Percentiles rank a stretch among this genome's conserved stretches.
Conservation (phyloP, 2,888 invertebrate species). For the Spisula subtruncata region DNA sequence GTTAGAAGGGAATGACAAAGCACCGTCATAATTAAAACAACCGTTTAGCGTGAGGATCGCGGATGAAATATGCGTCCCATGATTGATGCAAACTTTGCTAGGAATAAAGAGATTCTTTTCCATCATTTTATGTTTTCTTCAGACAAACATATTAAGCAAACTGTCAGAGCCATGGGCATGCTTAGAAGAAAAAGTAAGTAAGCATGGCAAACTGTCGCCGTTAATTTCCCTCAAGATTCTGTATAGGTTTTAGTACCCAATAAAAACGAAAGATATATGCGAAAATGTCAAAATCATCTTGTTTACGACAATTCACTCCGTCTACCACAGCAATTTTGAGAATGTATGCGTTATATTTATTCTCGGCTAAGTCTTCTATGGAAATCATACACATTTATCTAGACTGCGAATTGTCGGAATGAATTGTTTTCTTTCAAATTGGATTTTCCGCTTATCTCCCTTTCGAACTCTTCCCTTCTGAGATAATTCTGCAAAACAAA, state of each 20-base stretch:
- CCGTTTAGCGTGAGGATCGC: slow-evolving; percentile 47
- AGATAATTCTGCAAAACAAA: slow-evolving; percentile 6
- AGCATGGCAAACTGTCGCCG: slow-evolving; percentile 66
- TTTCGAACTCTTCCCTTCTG: slow-evolving; percentile 29
- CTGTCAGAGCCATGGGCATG: slow-evolving; percentile 61
- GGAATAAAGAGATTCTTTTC: slow-evolving; percentile 59
- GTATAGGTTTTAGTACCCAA: slow-evolving; percentile 71
- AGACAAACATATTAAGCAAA: slow-evolving; percentile 69
- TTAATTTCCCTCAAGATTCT: slow-evolving; percentile 73
- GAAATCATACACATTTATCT: slow-evolving; percentile 67
- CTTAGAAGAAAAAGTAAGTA: slow-evolving; percentile 69
- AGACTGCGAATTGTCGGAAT: slow-evolving; percentile 53
- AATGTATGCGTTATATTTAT: slow-evolving; percentile 68
- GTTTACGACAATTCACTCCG: slow-evolving; percentile 66
- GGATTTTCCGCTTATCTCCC: slow-evolving; percentile 52
- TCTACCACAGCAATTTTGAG: slow-evolving; percentile 68
- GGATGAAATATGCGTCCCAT: slow-evolving; percentile 55
- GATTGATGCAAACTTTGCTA: slow-evolving; percentile 57
- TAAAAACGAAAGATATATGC: slow-evolving; percentile 73
- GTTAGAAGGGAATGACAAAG: slow-evolving; percentile 42
- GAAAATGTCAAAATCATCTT: slow-evolving; percentile 71
- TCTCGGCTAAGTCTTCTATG: slow-evolving; percentile 57
- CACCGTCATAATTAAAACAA: slow-evolving; percentile 56
- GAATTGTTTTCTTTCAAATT: slow-evolving; percentile 52
- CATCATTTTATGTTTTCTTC: slow-evolving; percentile 57